A percentile compares a stretch with the other conserved stretches of the same genome.
phyloP scores from a whole-genome alignment of 2,888 invertebrate genomes.

The Ischnura elegans region DNA sequence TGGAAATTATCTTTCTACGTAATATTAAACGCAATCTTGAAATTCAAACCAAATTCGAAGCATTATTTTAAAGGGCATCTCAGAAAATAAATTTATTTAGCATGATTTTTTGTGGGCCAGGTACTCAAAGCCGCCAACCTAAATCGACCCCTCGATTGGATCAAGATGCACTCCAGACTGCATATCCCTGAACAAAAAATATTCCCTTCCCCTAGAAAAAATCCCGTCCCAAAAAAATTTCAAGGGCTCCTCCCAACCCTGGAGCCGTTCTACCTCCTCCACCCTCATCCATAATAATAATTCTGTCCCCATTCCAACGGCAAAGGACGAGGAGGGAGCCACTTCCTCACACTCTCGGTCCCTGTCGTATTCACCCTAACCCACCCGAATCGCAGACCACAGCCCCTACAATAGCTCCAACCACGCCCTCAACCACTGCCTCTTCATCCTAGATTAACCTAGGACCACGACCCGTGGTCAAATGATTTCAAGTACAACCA shows the following conservation, averaged over 20 bases:
- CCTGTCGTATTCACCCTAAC: not conserved
- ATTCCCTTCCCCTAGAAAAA: not conserved
- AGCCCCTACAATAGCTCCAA: not conserved
- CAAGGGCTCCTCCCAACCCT: not conserved
- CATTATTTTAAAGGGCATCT: no score
- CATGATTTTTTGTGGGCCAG: no score
- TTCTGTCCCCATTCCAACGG: conserved; percentile 33
- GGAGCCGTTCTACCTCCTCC: not conserved
- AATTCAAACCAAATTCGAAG: no score
- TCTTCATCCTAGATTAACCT: not conserved
- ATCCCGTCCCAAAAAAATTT: not conserved
- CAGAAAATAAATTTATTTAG: no score
- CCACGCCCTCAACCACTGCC: not conserved
- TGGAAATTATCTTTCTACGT: no score
- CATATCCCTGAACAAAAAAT: not conserved
- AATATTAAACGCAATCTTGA: no score
- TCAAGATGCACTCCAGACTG: not conserved
- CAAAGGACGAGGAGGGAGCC: not conserved
- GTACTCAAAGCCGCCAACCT: no score
- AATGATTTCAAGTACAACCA: no score
- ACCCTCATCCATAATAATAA: conserved; percentile 42
- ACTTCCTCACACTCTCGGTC: not conserved
- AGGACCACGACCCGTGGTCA: not conserved
- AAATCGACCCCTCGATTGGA: not conserved
- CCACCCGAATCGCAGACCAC: conserved; percentile 30